A percentile compares a stretch with the other conserved stretches of the same genome.
Conservation (phyloP, 2,113 vertebrate species). For the Ophthalmolycus amberensis region DNA sequence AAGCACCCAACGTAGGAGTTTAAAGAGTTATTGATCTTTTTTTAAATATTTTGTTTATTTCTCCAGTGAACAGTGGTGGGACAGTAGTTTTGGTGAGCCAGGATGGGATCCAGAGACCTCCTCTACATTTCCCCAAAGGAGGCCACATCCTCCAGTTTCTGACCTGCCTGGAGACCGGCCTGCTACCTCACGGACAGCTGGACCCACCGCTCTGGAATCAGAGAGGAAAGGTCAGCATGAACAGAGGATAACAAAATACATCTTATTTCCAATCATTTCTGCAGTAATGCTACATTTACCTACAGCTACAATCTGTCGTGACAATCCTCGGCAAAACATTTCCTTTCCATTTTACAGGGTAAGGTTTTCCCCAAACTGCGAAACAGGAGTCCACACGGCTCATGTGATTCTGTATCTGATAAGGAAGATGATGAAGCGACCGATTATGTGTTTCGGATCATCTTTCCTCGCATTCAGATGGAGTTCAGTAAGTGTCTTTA, state of each 20-base stretch:
- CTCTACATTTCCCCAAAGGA: constrained; percentile 93
- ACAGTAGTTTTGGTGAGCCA: constrained; percentile 98
- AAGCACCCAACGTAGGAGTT: not conserved
- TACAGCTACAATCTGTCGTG: not conserved
- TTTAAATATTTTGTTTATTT: constrained; percentile 1
- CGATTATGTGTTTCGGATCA: constrained; percentile 96
- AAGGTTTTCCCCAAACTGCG: constrained; percentile 97
- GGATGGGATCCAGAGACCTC: constrained; percentile 97
- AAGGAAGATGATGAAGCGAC: constrained; percentile 98
- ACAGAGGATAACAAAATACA: not conserved
- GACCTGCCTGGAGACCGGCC: constrained; percentile 96
- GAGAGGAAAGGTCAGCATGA: constrained; percentile 90
- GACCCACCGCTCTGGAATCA: constrained; percentile 98
- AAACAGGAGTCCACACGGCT: constrained; percentile 92
- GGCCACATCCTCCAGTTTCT: constrained; percentile 97
- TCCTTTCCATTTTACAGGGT: constrained; percentile 81
- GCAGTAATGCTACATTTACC: not conserved
- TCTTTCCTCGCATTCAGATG: constrained; percentile 90
- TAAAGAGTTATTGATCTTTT: not conserved
- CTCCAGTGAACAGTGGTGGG: constrained; percentile 94
- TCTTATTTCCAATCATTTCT: too few relatives aligned
- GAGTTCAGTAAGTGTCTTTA: constrained; percentile 89
- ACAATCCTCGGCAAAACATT: not conserved
- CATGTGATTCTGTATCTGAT: constrained; percentile 92
- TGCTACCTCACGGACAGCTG: constrained; percentile 95